A percentile compares a stretch with the other conserved stretches of the same genome.
Conservation (phyloP, 2,797 vertebrate genomes). For the Lepus townsendii region DNA sequence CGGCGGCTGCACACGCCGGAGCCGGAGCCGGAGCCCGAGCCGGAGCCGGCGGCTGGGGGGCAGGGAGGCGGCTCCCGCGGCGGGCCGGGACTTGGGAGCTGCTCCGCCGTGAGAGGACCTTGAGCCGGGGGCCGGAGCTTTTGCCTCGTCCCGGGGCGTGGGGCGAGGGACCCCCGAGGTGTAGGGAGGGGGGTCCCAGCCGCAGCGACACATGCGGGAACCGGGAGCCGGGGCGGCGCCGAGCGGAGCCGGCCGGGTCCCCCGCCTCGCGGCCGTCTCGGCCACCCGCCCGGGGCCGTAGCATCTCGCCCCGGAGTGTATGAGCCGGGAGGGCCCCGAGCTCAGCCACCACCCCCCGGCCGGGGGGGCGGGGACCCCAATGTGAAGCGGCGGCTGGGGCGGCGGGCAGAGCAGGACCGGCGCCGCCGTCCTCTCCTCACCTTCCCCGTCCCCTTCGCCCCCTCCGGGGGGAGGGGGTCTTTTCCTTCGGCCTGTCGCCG, state of each 20-base stretch:
- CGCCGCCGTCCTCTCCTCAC: constrained; percentile 61
- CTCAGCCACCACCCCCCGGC: constrained; percentile 69
- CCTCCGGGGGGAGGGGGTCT: constrained; percentile 60
- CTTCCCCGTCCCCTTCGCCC: constrained; percentile 60
- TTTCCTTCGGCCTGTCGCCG: constrained; percentile 55
- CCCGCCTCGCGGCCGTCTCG: constrained; percentile 64
- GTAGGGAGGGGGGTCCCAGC: constrained; percentile 81
- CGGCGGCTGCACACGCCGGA: constrained; percentile 79
- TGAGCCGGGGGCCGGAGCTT: constrained; percentile 62
- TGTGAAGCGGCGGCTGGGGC: constrained; percentile 71
- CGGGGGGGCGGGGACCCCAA: constrained; percentile 78
- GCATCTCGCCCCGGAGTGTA: constrained; percentile 70
- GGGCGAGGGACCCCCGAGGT: constrained; percentile 77
- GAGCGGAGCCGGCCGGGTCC: constrained; percentile 83
- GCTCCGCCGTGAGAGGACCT: constrained; percentile 65
- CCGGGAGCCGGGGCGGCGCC: constrained; percentile 84
- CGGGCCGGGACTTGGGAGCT: constrained; percentile 70
- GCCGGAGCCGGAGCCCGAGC: constrained; percentile 77
- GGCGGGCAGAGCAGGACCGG: constrained; percentile 71
- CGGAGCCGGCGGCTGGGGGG: constrained; percentile 80
- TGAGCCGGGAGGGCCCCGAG: constrained; percentile 57
- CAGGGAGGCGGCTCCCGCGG: constrained; percentile 77
- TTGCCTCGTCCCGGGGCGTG: constrained; percentile 61
- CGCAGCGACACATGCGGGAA: constrained; percentile 83
- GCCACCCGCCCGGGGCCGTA: constrained; percentile 69